Evolutionary conservation across 2,888 invertebrate species (phyloP).

Genomic region (Ochropacha duplaris): DNA sequence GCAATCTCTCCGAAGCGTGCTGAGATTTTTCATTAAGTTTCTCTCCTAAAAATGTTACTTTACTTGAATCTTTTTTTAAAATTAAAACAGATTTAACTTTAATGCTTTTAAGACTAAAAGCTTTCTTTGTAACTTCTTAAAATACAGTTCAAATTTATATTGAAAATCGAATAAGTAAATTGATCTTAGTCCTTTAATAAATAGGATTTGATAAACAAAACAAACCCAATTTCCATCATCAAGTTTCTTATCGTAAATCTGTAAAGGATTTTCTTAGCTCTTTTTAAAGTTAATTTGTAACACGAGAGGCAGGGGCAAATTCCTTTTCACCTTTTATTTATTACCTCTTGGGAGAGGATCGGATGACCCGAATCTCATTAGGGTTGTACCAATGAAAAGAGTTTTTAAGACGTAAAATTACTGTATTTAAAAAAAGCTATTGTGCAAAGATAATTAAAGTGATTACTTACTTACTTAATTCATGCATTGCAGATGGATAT

Average conservation of each 20-base stretch:
- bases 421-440: not conserved
- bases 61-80: no score
- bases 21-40: not conserved
- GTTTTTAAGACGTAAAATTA: not conserved
- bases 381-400: not conserved
- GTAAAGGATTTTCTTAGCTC: constrained; percentile 7
- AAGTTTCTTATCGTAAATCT: constrained; percentile 1
- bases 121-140: not conserved
- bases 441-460: no score
- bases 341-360: constrained; percentile 6
- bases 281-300: constrained; percentile 13
- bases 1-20: not conserved
- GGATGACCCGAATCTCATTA: constrained; percentile 2
- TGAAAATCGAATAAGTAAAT: not conserved
- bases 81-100: no score
- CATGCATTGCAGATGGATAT: no score
- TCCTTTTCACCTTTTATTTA: constrained; percentile 8
- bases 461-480: no score
- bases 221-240: not conserved
- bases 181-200: not conserved
- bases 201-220: constrained; percentile 2
- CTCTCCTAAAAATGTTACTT: not conserved
- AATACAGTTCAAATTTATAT: not conserved
- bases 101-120: no score
- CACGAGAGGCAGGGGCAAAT: constrained; percentile 5